Conservation (phyloP, 2,113 vertebrate species). For the Nannobrachium achirus region DNA sequence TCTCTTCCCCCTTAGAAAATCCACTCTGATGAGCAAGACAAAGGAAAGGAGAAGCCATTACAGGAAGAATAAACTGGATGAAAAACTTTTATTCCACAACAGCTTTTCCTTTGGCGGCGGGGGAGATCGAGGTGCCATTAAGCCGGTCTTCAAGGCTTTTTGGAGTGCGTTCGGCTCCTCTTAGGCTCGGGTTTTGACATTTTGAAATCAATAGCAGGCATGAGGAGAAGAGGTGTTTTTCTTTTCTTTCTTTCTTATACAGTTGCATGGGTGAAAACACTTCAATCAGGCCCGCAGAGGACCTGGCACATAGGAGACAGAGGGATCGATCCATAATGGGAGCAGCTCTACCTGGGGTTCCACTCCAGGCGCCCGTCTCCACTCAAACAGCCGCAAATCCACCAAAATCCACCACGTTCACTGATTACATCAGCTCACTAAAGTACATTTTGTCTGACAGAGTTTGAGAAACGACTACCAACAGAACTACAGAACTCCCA, state of each 20-base stretch:
- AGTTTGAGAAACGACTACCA: background rate
- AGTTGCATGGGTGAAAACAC: slow-evolving; percentile 76
- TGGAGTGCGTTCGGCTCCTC: slow-evolving; percentile 68
- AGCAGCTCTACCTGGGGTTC: slow-evolving; percentile 71
- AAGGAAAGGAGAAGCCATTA: slow-evolving; percentile 63
- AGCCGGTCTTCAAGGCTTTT: slow-evolving; percentile 70
- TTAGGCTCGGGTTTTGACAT: slow-evolving; percentile 78
- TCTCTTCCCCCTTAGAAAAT: slow-evolving; percentile 61
- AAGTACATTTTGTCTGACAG: slow-evolving; percentile 42
- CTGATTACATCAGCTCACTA: slow-evolving; percentile 51
- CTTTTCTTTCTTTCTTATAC: slow-evolving; percentile 46
- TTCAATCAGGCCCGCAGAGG: slow-evolving; percentile 74
- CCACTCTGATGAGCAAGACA: slow-evolving; percentile 66
- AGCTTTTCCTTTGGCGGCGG: slow-evolving; percentile 56
- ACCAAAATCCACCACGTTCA: slow-evolving; percentile 40
- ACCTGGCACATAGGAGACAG: slow-evolving; percentile 74
- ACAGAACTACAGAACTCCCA: background rate
- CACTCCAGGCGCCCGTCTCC: slow-evolving; percentile 52
- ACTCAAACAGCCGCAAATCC: slow-evolving; percentile 56
- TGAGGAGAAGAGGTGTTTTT: slow-evolving; percentile 64
- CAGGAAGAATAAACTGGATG: slow-evolving; percentile 64
- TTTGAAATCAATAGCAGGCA: slow-evolving; percentile 80
- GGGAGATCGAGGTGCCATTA: slow-evolving; percentile 52
- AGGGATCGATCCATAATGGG: slow-evolving; percentile 75
- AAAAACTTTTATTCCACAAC: slow-evolving; percentile 62